Evolutionary conservation across 2,113 vertebrate genomes (phyloP), one percentile per base, ranked within the genome.

Genomic region (Oncorhynchus keta): DNA sequence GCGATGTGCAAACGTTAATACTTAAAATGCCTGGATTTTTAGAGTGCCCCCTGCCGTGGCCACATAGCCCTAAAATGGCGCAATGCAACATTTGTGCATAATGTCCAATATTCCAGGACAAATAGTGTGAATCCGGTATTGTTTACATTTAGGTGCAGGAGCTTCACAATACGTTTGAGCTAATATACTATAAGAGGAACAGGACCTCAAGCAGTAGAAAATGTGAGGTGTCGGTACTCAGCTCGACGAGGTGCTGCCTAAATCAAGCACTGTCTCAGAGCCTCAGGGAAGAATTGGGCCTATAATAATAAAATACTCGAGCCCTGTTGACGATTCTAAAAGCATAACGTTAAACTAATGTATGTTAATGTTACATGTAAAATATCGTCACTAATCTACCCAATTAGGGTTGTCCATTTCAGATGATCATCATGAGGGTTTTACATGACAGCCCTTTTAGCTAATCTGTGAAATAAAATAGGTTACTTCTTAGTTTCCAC

Each of bases 281-380:
- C 59, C n/a, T 8, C 59, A 62, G 59, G 7, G 59, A 22, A 62
- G n/a, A n/a, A 62, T 22, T n/a, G n/a, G 6, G n/a, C n/a, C 1
- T 62, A 62, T 62, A 20, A 62, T 11, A n/a, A 11, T 62, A 49
- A 84, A 79, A 84, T 62, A 30, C 67, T 75, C 66, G 83, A 85
- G 84, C 57, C 84, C 65, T 79, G 83, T 87, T 83, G 59, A 62
- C 18, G 9, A 45, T 45, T 45, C 39, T 45, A 45, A 45, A 45
- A 45, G 9, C 59, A 24, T 62, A 35, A 35, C 35, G 7, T 35
- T 6, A 8, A 35, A 35, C 70, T 49, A 77, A 67, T 83, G 3
- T 7, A 8, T 62, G 6, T 62, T 22, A 22, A n/a, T 22, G 13
- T 0, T 1, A 61, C 11, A 16, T 22, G n/a, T 9, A 16, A 22